These are phyloP conservation scores for Melanogrammus aeglefinus DNA, from an alignment of 2,797 vertebrate genomes.

Conservation along the genomic window DNA sequence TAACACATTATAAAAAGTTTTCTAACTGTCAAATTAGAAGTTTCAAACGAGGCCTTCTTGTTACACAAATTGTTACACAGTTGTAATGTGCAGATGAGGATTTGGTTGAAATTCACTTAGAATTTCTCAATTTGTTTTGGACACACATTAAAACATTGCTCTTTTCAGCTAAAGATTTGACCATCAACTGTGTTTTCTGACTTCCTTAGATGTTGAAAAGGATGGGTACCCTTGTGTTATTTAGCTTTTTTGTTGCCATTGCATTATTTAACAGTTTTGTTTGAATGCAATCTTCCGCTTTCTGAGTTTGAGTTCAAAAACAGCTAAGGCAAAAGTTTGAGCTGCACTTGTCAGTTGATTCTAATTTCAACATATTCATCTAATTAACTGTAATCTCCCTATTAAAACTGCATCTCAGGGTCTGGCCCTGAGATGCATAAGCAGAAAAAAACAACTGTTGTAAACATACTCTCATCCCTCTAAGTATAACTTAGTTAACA, in stretches of 20 bases:
- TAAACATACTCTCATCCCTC: slow-evolving; percentile 57
- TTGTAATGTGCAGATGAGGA: neutral
- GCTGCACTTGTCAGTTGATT: slow-evolving; percentile 52
- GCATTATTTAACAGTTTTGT: slow-evolving; percentile 13
- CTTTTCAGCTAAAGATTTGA: neutral
- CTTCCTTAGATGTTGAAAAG: neutral
- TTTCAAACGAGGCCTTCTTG: neutral
- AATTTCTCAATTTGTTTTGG: neutral
- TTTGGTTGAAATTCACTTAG: neutral
- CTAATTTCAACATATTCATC: slow-evolving; percentile 14
- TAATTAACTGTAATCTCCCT: slow-evolving; percentile 24
- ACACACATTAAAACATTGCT: neutral
- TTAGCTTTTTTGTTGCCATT: neutral
- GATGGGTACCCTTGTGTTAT: neutral
- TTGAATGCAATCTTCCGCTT: slow-evolving; percentile 12
- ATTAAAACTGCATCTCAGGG: slow-evolving; percentile 36
- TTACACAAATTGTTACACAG: neutral
- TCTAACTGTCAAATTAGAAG: neutral
- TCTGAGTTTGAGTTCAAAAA: slow-evolving; percentile 48
- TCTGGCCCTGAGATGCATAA: slow-evolving; percentile 43
- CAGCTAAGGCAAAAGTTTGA: slow-evolving; percentile 57
- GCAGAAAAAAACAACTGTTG: slow-evolving; percentile 44
- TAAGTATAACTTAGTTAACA: slow-evolving; percentile 43
- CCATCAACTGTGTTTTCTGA: neutral
- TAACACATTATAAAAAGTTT: neutral